Base-by-base conservation (phyloP, 1,140 invertebrate genomes). In the Eulimnadia texana region DNA sequence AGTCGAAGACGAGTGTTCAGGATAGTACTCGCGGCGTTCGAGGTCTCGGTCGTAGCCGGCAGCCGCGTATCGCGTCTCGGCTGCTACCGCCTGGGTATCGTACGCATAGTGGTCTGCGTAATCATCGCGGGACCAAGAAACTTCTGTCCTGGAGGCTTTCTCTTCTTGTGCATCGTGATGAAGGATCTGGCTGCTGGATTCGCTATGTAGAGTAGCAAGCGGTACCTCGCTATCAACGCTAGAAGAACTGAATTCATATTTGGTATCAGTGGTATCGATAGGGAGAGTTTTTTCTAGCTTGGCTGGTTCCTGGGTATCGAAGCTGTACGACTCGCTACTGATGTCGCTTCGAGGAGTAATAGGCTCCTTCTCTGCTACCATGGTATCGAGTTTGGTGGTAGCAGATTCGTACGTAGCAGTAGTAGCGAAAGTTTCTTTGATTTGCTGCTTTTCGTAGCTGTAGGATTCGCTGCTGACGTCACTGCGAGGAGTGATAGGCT, bases 401-500 rank as follows among this genome's bases (percentile, higher is more conserved):
- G 16, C 6, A 27, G 3, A 1, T 27, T 57, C 55, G 25, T 23
- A 20, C 27, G 54, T 20, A 29, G 28, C 27, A 10, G 10, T 3
- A 20, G 55, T 19, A 22, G 55, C 24, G 20, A 61, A 55, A 28
- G 65, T 58, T 56, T 50, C 60, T 47, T 62, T 16, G 42, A 53
- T 3, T n/a, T 61, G 24, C n/a, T 23, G 19, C 24, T 27, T 9
- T 28, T 65, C 28, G 64, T 63, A 59, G 54, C 28, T 62, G 58
- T 16, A 54, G 11, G 49, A 22, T 50, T 61, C 24, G 24, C 27
- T 19, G 60, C 60, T 61, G 22, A 54, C 53, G 28, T 61, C 60
- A 29, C 60, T 61, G 11, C 51, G 51, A 19, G 50, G 60, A 13
- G 60, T 61, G 20, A 61, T 23, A 13, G 27, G 60, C 16, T 28